These are phyloP conservation scores for Phalacrocorax aristotelis DNA, from an alignment of 2,113 vertebrate species.

Conservation along the genomic window DNA sequence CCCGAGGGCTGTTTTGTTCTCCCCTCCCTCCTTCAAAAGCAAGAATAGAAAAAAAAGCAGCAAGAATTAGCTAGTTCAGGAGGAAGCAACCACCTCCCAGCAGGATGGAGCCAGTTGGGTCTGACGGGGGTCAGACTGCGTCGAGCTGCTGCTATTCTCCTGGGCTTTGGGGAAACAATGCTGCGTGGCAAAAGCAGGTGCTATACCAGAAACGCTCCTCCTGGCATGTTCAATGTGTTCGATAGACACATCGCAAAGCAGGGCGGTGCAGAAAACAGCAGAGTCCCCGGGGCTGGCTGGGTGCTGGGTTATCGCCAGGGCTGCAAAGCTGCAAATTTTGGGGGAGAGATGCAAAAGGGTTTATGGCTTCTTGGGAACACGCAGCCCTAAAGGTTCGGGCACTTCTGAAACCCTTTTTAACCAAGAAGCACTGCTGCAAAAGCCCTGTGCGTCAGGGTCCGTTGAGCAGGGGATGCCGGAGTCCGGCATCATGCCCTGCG, in stretches of 20 bases:
- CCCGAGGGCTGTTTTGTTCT: slow-evolving; percentile 44
- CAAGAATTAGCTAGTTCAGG: slow-evolving; percentile 33
- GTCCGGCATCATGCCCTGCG: rapidly evolving
- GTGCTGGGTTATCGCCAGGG: not conserved
- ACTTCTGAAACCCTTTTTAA: not conserved
- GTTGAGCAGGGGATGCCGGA: not conserved
- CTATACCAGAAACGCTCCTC: not conserved
- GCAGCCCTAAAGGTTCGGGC: not conserved
- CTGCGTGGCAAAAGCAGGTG: not conserved
- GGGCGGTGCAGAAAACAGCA: rapidly evolving
- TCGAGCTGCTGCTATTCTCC: not conserved
- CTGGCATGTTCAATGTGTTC: rapidly evolving
- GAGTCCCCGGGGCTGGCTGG: not conserved
- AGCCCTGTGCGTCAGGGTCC: rapidly evolving
- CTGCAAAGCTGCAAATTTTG: not conserved
- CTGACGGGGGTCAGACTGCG: not conserved
- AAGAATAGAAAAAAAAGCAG: not conserved
- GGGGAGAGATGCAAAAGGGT: not conserved
- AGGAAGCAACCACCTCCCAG: not conserved
- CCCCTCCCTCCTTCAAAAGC: not conserved
- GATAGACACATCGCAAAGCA: not conserved
- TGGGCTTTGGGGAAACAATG: slow-evolving; percentile 18
- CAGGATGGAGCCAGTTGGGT: not conserved
- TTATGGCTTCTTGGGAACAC: not conserved
- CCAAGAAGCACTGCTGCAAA: not conserved